phyloP scores from a whole-genome alignment of 2,113 vertebrate species.

The Amphilophus citrinellus region DNA sequence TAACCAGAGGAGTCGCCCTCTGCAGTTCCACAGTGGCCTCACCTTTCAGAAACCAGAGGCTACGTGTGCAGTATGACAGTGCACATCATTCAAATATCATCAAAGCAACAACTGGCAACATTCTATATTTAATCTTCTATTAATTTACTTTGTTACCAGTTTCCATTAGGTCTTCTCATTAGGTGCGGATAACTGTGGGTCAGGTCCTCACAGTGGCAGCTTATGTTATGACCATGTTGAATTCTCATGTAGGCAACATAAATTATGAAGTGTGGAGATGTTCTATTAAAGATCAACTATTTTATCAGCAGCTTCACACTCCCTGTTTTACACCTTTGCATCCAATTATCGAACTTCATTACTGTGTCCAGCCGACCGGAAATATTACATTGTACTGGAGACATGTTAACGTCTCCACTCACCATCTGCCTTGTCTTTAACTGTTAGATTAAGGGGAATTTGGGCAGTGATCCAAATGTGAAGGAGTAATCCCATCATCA shows the following conservation, averaged over 20 bases:
- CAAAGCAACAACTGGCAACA: neutral
- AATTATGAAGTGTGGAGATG: constrained; percentile 4
- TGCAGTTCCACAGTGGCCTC: too few species aligned
- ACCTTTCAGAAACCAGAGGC: too few species aligned
- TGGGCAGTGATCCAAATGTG: constrained; percentile 19
- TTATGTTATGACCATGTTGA: neutral
- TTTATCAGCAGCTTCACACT: constrained; percentile 17
- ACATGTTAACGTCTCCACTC: neutral
- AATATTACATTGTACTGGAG: constrained; percentile 18
- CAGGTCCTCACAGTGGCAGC: neutral
- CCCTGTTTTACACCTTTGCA: constrained; percentile 12
- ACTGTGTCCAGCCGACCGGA: constrained; percentile 16
- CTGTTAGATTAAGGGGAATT: constrained; percentile 1
- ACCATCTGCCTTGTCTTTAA: neutral
- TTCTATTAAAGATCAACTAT: constrained; percentile 14
- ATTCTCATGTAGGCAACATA: neutral
- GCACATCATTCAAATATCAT: too few species aligned
- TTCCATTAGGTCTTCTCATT: neutral
- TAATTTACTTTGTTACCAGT: neutral
- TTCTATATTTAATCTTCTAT: neutral
- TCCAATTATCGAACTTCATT: constrained; percentile 53
- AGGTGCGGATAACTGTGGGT: neutral
- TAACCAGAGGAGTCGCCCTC: too few species aligned
- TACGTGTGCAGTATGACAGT: too few species aligned
- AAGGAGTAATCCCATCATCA: neutral